Evolutionary conservation across 2,888 invertebrate species (phyloP).

Genomic region (Tholera decimalis): DNA sequence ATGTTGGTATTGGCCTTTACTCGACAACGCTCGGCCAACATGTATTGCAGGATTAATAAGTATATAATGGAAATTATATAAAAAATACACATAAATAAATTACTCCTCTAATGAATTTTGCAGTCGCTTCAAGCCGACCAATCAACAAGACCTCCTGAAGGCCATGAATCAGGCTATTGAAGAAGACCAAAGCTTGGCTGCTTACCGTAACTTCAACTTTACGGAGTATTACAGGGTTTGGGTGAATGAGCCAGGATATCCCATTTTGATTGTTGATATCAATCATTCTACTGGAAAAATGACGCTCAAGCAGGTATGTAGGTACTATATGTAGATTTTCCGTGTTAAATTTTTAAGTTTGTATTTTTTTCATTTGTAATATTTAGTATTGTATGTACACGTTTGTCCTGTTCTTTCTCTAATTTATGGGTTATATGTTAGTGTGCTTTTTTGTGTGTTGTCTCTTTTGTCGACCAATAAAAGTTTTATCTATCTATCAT

Average conservation of each 20-base stretch:
- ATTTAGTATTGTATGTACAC: no score
- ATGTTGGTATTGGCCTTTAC: no score
- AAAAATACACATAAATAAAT: background rate
- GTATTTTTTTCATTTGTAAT: no score
- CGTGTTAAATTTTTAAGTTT: no score
- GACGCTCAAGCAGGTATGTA: constrained; percentile 80
- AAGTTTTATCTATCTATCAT: no score
- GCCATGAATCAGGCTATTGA: constrained; percentile 83
- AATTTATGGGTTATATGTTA: no score
- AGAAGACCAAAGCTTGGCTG: constrained; percentile 75
- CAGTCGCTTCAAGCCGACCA: constrained; percentile 84
- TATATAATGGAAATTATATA: no score
- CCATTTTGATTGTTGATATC: constrained; percentile 89
- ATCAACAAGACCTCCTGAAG: constrained; percentile 87
- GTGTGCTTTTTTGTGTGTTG: no score
- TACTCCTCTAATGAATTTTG: constrained; percentile 5
- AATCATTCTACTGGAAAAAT: constrained; percentile 80
- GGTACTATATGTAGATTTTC: background rate
- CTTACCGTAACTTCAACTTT: constrained; percentile 80
- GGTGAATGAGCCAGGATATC: constrained; percentile 92
- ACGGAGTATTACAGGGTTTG: constrained; percentile 91
- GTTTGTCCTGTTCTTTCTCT: no score
- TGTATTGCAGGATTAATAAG: no score
- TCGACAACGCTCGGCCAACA: no score
- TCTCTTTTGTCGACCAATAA: no score